Base-by-base conservation (phyloP, 1,140 invertebrate genomes). In the Polypedilum pembai region DNA sequence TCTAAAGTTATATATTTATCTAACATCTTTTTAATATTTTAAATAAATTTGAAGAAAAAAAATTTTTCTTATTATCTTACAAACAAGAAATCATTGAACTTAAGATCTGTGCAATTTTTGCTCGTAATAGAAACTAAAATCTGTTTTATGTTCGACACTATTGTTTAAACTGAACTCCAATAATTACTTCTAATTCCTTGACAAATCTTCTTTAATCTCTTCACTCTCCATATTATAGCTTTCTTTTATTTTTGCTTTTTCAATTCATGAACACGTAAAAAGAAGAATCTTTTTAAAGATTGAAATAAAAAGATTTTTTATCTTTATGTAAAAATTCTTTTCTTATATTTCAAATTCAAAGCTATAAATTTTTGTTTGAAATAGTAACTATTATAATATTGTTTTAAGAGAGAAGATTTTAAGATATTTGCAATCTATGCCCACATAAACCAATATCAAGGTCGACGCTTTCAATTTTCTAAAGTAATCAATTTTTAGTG, bases 391-490 rank as follows among this genome's bases (percentile, higher is more conserved):
- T 56, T 56, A 56, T n/a, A 56, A 56, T n/a, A 56, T 4, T 56
- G n/a, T 12, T 56, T 12, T 56, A 4, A 12, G n/a, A 56, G 45
- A 56, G 45, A n/a, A n/a, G n/a, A n/a, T n/a, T 56, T n/a, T 45
- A 45, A n/a, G 10, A 15, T 56, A 10, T 45, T 12, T 15, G 15
- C 15, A 8, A 15, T 56, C 12, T 56, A 56, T 12, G 45, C 45
- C 45, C 45, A 56, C 45, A 56, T 56, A 56, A 15, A 56, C 45
- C 45, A 56, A 56, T 56, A 12, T 56, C 45, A 56, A 56, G 45
- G 45, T 56, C 45, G n/a, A n/a, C 4, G n/a, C 45, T 56, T 56
- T 56, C 45, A 56, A 56, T 56, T 56, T 56, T 56, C 45, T 56
- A 1, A 56, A 56, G 45, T 56, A 56, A 56, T 56, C 45, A 56